These are phyloP conservation scores for Vulpes ferrilata DNA, from an alignment of 2,113 vertebrate genomes.

Conservation along the genomic window DNA sequence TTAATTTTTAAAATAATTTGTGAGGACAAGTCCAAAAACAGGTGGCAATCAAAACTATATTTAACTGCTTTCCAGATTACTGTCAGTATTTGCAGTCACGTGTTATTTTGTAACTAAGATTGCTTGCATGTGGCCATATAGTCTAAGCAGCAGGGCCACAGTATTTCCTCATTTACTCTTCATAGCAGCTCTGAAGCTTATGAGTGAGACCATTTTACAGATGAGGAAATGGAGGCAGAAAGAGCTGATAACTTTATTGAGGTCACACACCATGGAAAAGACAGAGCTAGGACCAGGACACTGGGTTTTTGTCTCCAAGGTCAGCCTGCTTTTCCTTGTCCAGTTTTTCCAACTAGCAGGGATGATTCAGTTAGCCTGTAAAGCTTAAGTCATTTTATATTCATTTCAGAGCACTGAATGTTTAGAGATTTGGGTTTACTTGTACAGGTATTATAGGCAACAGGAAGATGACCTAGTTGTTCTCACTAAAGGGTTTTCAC, in stretches of 20 bases:
- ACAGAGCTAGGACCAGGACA: neutral
- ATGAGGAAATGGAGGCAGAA: neutral
- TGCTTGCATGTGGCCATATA: neutral
- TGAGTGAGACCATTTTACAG: neutral
- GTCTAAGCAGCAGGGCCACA: neutral
- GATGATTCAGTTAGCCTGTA: neutral
- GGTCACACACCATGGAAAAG: neutral
- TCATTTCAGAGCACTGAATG: neutral
- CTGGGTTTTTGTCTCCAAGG: neutral
- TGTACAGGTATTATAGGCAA: neutral
- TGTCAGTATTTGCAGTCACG: neutral
- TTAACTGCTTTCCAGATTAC: neutral
- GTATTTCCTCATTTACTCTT: neutral
- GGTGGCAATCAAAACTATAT: neutral
- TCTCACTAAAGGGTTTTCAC: neutral
- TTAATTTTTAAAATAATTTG: slow-evolving; percentile 50
- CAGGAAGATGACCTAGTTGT: neutral
- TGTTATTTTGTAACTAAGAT: slow-evolving; percentile 7
- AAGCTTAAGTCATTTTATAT: neutral
- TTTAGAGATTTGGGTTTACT: neutral
- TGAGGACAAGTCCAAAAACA: neutral
- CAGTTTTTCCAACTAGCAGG: neutral
- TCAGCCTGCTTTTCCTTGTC: neutral
- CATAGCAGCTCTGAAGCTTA: neutral
- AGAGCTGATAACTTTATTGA: neutral